Evolutionary conservation across 2,888 invertebrate species (phyloP).

Genomic region (Synanthedon tipuliformis): DNA sequence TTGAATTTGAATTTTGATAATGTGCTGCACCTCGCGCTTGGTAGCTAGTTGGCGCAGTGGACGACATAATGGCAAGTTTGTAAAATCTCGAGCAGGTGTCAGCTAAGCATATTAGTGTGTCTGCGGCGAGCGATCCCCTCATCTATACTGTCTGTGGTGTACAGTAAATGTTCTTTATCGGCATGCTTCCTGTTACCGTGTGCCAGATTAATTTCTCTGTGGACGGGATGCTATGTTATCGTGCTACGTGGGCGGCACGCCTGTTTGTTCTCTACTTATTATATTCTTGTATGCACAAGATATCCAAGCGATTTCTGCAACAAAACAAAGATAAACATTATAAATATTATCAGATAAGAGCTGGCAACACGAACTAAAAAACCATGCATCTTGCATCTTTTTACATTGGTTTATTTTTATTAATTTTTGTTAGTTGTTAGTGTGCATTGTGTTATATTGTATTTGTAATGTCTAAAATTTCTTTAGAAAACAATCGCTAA

Average conservation of each 20-base stretch:
- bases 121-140: conserved; percentile 15
- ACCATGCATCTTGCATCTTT: background rate
- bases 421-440: too few species aligned
- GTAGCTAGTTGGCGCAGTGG: conserved; percentile 4
- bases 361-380: background rate
- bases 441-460: too few species aligned
- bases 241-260: conserved; percentile 48
- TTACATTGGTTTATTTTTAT: background rate
- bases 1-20: conserved; percentile 7
- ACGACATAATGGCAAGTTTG: background rate
- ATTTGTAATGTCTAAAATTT: too few species aligned
- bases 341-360: conserved; percentile 23
- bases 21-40: conserved; percentile 6
- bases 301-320: conserved; percentile 62
- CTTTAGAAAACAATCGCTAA: too few species aligned
- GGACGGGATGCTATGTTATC: conserved; percentile 56
- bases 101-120: conserved; percentile 45
- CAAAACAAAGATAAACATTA: conserved; percentile 39
- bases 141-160: conserved; percentile 17
- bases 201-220: conserved; percentile 59
- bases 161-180: conserved; percentile 28
- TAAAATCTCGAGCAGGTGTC: conserved; percentile 25
- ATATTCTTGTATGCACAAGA: conserved; percentile 61
- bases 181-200: conserved; percentile 55
- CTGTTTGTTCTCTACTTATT: conserved; percentile 53